phyloP scores from a whole-genome alignment of 2,888 invertebrate genomes.

The Eristalis tenax region DNA sequence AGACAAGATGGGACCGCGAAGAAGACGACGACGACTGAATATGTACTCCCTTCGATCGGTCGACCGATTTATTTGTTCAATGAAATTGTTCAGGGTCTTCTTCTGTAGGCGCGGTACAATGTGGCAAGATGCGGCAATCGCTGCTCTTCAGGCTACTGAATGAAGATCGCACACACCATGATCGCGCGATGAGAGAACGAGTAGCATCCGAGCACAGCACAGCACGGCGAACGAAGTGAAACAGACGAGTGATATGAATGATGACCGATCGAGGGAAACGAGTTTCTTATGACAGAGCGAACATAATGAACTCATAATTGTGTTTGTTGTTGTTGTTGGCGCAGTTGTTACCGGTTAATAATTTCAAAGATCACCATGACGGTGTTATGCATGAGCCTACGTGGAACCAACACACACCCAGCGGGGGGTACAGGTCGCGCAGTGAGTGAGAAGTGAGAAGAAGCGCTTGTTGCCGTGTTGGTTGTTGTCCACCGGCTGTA shows the following conservation, averaged over 20 bases:
- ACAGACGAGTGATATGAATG: conserved; percentile 43
- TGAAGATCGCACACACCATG: conserved; percentile 41
- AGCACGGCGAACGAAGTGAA: neutral
- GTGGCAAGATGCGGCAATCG: neutral
- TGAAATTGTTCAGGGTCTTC: conserved; percentile 1
- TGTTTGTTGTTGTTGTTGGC: conserved; percentile 20
- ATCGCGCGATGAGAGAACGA: neutral
- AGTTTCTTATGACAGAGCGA: conserved; percentile 50
- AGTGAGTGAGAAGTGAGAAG: neutral
- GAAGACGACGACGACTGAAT: neutral
- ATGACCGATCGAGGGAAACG: conserved; percentile 49
- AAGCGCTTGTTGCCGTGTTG: too few relatives aligned
- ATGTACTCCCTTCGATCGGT: neutral
- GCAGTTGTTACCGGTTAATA: conserved; percentile 26
- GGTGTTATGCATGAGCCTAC: neutral
- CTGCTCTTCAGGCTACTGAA: conserved; percentile 32
- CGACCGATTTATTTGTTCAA: conserved; percentile 7
- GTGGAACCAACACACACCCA: neutral
- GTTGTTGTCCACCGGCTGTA: neutral
- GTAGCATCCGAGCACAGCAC: neutral
- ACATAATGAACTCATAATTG: conserved; percentile 57
- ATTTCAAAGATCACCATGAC: neutral
- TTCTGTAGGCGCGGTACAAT: neutral
- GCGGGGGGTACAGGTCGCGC: neutral
- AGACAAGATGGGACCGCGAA: neutral